These are phyloP conservation scores for Metopia argyrocephala DNA, from an alignment of 2,888 invertebrate species.

Conservation along the genomic window DNA sequence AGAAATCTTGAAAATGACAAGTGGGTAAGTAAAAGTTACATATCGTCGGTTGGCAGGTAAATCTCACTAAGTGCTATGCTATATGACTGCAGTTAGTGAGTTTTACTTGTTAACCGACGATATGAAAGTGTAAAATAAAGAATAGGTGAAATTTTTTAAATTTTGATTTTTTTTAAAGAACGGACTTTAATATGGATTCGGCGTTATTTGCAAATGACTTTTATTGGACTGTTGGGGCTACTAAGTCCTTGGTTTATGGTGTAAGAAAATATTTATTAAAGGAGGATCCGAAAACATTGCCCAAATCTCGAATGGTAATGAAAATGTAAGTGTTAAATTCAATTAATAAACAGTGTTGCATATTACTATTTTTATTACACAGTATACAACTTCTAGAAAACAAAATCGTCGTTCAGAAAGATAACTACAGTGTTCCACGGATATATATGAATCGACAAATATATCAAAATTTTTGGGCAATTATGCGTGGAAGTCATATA, in stretches of 20 bases:
- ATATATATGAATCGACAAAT: too few relatives aligned
- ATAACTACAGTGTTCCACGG: too few relatives aligned
- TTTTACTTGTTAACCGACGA: too few relatives aligned
- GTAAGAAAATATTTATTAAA: constrained; percentile 43
- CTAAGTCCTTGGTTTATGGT: constrained; percentile 1
- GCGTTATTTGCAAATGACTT: background rate
- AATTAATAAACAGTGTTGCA: background rate
- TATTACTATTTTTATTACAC: too few relatives aligned
- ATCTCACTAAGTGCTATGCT: too few relatives aligned
- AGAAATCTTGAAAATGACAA: constrained; percentile 32
- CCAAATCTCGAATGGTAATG: constrained; percentile 37
- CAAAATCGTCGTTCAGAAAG: too few relatives aligned
- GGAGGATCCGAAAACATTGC: constrained; percentile 49
- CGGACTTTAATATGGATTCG: constrained; percentile 66
- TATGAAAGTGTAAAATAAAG: too few relatives aligned
- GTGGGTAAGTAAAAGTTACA: constrained; percentile 66
- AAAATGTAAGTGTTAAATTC: constrained; percentile 26
- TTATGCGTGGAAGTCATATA: too few relatives aligned
- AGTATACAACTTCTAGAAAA: too few relatives aligned
- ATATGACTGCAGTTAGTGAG: too few relatives aligned
- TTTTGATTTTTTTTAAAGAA: constrained; percentile 64
- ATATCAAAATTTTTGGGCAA: too few relatives aligned
- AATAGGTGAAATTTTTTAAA: background rate
- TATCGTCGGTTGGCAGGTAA: too few relatives aligned
- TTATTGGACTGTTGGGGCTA: constrained; percentile 4